Evolutionary conservation across 2,113 vertebrate genomes (phyloP).

Genomic region (Gadus chalcogrammus): DNA sequence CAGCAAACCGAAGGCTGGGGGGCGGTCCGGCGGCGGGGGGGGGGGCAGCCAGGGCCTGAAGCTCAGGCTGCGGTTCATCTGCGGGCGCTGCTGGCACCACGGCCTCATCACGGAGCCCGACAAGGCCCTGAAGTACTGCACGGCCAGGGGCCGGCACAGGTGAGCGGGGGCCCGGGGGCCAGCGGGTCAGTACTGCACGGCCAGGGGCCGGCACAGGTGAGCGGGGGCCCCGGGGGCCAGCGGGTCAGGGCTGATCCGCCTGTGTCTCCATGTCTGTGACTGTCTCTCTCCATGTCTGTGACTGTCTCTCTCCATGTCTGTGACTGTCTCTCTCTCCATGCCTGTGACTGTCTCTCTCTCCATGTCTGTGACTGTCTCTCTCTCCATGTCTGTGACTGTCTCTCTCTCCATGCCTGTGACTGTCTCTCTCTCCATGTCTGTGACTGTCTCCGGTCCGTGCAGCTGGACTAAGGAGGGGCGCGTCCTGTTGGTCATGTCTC

Average conservation of each 20-base stretch:
- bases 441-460: constrained; percentile 1
- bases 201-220: constrained; percentile 89
- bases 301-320: too few relatives aligned
- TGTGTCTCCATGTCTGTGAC: too few relatives aligned
- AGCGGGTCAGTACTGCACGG: constrained; percentile 56
- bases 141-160: constrained; percentile 87
- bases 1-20: constrained; percentile 22
- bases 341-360: too few relatives aligned
- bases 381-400: neutral
- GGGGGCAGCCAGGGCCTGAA: constrained; percentile 36
- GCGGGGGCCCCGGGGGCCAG: too few relatives aligned
- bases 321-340: too few relatives aligned
- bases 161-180: constrained; percentile 45
- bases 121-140: constrained; percentile 87
- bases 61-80: constrained; percentile 91
- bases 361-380: neutral
- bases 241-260: too few relatives aligned
- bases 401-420: too few relatives aligned
- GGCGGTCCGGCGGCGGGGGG: constrained; percentile 24
- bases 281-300: too few relatives aligned
- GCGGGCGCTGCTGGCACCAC: constrained; percentile 84
- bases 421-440: neutral
- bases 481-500: constrained; percentile 86
- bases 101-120: constrained; percentile 85
- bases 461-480: constrained; percentile 92